Evolutionary conservation across 2,888 invertebrate species (phyloP).

Genomic region (Limnephilus auricula): DNA sequence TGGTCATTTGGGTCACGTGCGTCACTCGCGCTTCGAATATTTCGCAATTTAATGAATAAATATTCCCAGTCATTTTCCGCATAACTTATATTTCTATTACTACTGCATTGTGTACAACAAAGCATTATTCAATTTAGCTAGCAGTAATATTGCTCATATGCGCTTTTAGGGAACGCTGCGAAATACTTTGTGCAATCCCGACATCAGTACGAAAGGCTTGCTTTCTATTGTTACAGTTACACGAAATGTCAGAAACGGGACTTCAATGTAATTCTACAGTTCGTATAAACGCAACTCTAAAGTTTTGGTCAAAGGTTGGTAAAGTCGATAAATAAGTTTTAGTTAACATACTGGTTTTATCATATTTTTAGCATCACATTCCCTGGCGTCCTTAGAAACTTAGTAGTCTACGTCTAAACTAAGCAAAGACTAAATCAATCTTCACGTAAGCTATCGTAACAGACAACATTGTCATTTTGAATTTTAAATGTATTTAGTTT

Average conservation of each 20-base stretch:
- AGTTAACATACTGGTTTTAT: too few relatives aligned
- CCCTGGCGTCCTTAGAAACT: too few relatives aligned
- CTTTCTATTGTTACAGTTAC: background rate
- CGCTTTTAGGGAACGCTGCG: background rate
- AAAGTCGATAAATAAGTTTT: background rate
- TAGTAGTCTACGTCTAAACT: too few relatives aligned
- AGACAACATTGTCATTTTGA: too few relatives aligned
- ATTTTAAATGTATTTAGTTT: too few relatives aligned
- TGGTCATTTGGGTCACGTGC: background rate
- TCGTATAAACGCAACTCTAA: background rate
- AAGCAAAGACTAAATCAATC: too few relatives aligned
- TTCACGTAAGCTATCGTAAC: too few relatives aligned
- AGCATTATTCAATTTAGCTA: background rate
- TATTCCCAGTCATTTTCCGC: background rate
- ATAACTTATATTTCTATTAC: background rate
- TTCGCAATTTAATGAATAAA: background rate
- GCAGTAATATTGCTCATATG: background rate
- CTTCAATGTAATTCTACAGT: background rate
- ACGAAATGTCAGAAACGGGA: background rate
- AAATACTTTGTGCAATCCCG: background rate
- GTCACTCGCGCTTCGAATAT: background rate
- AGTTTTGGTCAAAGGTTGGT: background rate
- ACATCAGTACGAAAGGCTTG: background rate
- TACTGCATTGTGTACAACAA: background rate
- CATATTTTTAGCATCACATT: too few relatives aligned